Evolutionary conservation across 2,888 invertebrate genomes (phyloP), one percentile per base, ranked within the genome.

Genomic region (Philhelius pedissequus): DNA sequence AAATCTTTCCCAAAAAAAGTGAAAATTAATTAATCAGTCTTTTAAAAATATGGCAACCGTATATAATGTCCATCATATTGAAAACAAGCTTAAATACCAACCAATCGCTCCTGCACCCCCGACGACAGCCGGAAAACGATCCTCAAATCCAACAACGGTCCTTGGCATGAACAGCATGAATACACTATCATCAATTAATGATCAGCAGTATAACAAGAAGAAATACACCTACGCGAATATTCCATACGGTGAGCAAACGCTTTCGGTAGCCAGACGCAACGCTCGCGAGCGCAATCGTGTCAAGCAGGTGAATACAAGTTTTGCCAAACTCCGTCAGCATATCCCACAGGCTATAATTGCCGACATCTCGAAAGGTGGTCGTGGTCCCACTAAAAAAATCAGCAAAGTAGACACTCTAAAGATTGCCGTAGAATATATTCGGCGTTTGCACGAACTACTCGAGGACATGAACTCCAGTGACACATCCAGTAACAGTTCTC

Each of bases 251-350:
- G 94, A 95, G 88, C 97, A 96, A 88, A 96, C 96, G 54, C 96
- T 97, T 74, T 96, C 97, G 8, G 97, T 97, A 30, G 97, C 97
- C 1, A 92, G 98, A 60, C 94, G 98, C 88, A 98, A 98, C 91
- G 98, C 98, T 38, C 93, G 98, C 32, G 98, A 98, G 92, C 92
- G 98, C 86, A 98, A 98, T 90, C 94, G 98, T 87, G 98, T 98
- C 87, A 97, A 97, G 91, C 97, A 97, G 94, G 97, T 97, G 89
- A 97, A 97, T 93, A 97, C 97, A 91, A 97, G 97, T 88, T 98
- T 97, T 90, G 96, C 97, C n/a, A 96, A 96, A 8, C 93, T 98
- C 11, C 93, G 97, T 18, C 96, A 97, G 88, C 97, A 97, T 90
- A 97, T 98, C 86, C 98, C 97, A 0, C 94, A 96, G 84, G 94